Evolutionary conservation across 2,113 vertebrate species (phyloP), one percentile per base, ranked within the genome.

Genomic region (Oenanthe melanoleuca): DNA sequence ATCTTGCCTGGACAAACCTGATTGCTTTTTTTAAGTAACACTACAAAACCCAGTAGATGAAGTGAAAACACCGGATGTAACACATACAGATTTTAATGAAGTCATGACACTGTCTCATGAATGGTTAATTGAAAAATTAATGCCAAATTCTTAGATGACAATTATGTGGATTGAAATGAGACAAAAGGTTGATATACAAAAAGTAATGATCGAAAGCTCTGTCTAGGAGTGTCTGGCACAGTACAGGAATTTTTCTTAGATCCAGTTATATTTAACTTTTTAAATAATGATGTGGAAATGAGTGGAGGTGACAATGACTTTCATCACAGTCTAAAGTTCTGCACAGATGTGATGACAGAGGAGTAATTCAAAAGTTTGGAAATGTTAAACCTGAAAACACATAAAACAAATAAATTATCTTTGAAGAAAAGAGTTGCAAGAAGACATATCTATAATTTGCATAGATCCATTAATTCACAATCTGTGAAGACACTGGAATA

Each of bases 81-180:
- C 69, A 59, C 74, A 80, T 70, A 71, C 52, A 77, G 17, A 79
- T 83, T 95, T 94, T 95, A 77, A 63, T 89, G 80, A 82, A 95
- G 59, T 59, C 34, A 25, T 94, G 81, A 93, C 92, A 85, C 69
- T 73, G n/a, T 79, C 59, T 95, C 45, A 66, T 93, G 45, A 92
- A 63, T 63, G 89, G 81, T 95, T 89, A 95, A 93, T 91, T 95
- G 91, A 95, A 95, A 97, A 95, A 87, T 82, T 82, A 82, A 73
- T 93, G 79, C 74, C 21, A 63, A 0, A 29, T 73, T 86, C 91
- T 89, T 79, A 42, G 37, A 79, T 72, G 80, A 79, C 55, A 79
- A 37, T 93, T 85, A 60, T 6, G 7, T 73, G 57, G 38, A 61
- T 88, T 86, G 74, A 92, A 92, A 93, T 52, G 69, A 66, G 49